Conservation (phyloP, 2,888 invertebrate species). For the Brenthis hecate region DNA sequence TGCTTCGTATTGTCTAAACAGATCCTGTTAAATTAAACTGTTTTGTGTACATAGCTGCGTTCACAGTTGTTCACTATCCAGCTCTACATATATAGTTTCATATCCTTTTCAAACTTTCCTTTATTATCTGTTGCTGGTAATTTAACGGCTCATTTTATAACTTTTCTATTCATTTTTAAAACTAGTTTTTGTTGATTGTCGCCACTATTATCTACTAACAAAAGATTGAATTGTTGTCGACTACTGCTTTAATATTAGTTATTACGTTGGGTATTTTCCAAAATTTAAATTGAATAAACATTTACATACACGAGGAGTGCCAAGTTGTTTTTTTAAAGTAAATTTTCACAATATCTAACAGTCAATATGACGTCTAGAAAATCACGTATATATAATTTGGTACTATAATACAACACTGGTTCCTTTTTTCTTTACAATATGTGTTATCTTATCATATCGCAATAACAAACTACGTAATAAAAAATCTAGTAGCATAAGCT, state of each 20-base stretch:
- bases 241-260: conserved; percentile 33
- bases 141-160: conserved; percentile 45
- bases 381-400: no score
- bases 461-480: no score
- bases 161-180: conserved; percentile 39
- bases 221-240: conserved; percentile 45
- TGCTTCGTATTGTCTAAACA: conserved; percentile 38
- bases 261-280: conserved; percentile 25
- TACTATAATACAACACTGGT: no score
- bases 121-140: conserved; percentile 46
- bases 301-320: conserved; percentile 24
- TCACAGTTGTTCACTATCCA: conserved; percentile 50
- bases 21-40: conserved; percentile 53
- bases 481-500: no score
- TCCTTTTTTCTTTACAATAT: no score
- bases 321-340: not conserved
- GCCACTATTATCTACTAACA: conserved; percentile 46
- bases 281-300: conserved; percentile 20
- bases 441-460: no score
- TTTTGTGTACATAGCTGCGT: conserved; percentile 61
- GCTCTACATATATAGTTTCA: conserved; percentile 43
- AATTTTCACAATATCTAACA: no score
- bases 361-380: no score
- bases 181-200: conserved; percentile 40
- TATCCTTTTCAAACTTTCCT: conserved; percentile 47